Evolutionary conservation across 2,113 vertebrate genomes (phyloP).

Genomic region (Peromyscus californicus): DNA sequence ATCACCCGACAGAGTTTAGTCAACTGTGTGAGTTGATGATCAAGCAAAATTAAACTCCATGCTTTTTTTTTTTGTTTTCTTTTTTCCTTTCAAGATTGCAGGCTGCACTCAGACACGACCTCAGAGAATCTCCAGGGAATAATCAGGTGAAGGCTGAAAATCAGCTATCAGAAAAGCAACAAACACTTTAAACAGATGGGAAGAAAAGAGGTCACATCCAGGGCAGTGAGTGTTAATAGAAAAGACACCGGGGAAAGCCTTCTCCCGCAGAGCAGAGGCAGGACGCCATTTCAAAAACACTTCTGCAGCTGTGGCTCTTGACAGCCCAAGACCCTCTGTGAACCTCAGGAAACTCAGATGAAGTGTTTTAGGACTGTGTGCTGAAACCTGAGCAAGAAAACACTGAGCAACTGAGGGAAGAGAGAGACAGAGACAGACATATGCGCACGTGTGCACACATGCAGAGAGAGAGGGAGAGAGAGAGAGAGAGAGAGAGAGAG

Average conservation of each 20-base stretch:
- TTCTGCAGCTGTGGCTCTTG: neutral
- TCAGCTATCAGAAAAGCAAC: neutral
- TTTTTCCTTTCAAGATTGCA: neutral
- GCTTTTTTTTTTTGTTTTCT: neutral
- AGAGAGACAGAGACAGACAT: too few species aligned
- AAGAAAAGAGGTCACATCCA: too few species aligned
- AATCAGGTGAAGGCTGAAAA: neutral
- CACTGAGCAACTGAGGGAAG: neutral
- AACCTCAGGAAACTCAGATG: neutral
- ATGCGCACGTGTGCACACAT: too few species aligned
- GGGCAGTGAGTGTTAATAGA: neutral
- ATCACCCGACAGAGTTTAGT: neutral
- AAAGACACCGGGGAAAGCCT: neutral
- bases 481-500: too few species aligned
- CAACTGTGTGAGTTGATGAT: accelerated
- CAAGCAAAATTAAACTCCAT: neutral
- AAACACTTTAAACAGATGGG: neutral
- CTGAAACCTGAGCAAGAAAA: neutral
- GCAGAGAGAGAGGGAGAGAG: neutral
- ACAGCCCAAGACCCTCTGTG: neutral
- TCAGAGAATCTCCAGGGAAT: neutral
- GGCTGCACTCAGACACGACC: neutral
- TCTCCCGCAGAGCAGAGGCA: neutral
- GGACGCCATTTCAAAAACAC: neutral
- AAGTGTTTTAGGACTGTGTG: neutral